Base-by-base conservation (phyloP, 53 echinoderm and acorn worm genomes). In the Arbacia lixula region DNA sequence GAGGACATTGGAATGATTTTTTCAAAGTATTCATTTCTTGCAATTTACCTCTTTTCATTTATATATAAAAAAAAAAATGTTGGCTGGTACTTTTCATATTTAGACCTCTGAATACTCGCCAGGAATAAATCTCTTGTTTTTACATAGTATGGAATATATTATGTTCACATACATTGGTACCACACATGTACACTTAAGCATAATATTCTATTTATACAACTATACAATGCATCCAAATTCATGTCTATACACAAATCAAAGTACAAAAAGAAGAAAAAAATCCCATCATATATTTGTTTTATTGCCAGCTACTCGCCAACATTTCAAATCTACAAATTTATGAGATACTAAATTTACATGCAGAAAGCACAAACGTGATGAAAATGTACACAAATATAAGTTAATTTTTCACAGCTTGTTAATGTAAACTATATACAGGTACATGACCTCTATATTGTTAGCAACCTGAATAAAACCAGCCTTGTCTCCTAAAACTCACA, bases 91-190 rank as follows among this genome's bases (percentile, higher is more conserved):
- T 77, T 58, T 37, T 2, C 0, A 41, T 58, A 77, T 77, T 77
- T 55, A 58, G 25, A 77, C 17, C 12, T 25, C 36, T 58, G 77
- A 77, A 77, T 77, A 77, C 77, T 58, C 54, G 39, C 82, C 33
- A 81, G 64, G 82, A 64, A 81, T 81, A 81, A 50, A 62, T 46
- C 58, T 63, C 49, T 46, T 81, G 63, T 81, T 49, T 81, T 61
- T 81, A 81, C 82, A 81, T 33, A 63, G 62, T n/a, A 81, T 64
- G 64, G 82, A 81, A 81, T 81, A 81, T 81, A 81, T 81, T 81
- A 81, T 81, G 82, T 81, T 81, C 64, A 81, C 63, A 81, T 81
- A 81, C 63, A 27, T 37, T 38, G 36, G 37, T 17, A 72, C 76
- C 33, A n/a, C 38, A 34, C 68, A 68, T 37, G 19, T 63, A 63